These are phyloP conservation scores for Uropetala carovei DNA, from an alignment of 2,888 invertebrate species.

Conservation along the genomic window DNA sequence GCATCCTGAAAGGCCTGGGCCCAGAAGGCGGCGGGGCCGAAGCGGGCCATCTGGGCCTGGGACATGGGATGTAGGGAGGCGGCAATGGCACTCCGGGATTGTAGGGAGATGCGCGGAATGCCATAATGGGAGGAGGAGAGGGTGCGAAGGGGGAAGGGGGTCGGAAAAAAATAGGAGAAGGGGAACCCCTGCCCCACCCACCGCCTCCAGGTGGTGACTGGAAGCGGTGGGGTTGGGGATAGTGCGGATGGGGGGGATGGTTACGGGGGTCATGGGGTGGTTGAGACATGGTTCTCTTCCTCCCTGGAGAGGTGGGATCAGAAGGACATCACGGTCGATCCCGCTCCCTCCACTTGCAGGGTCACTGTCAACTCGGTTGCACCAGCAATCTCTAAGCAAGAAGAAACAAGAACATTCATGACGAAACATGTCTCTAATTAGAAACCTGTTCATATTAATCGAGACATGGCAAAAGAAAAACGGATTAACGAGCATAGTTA, in stretches of 20 bases:
- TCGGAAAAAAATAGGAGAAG: slow-evolving; percentile 82
- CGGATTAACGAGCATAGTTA: not conserved
- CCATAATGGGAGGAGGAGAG: slow-evolving; percentile 84
- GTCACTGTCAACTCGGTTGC: not conserved
- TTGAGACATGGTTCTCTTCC: slow-evolving; percentile 67
- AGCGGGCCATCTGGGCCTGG: slow-evolving; percentile 81
- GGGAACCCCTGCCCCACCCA: slow-evolving; percentile 75
- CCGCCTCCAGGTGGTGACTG: not conserved
- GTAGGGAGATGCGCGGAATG: slow-evolving; percentile 75
- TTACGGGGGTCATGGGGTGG: slow-evolving; percentile 72
- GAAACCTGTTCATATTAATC: not conserved
- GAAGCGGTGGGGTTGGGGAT: slow-evolving; percentile 74
- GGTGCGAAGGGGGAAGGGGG: slow-evolving; percentile 87
- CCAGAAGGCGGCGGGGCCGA: slow-evolving; percentile 48
- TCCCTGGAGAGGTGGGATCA: not conserved
- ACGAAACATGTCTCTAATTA: not conserved
- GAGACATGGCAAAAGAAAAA: not conserved
- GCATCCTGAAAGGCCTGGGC: slow-evolving; percentile 65
- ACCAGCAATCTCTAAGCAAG: not conserved
- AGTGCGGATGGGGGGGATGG: slow-evolving; percentile 73
- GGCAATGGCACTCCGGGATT: slow-evolving; percentile 72
- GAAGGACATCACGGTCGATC: not conserved
- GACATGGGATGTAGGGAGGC: slow-evolving; percentile 80
- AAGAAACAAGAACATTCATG: not conserved
- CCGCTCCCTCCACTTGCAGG: not conserved